Conservation (phyloP, 2,888 invertebrate species). For the Cactoblastis cactorum region DNA sequence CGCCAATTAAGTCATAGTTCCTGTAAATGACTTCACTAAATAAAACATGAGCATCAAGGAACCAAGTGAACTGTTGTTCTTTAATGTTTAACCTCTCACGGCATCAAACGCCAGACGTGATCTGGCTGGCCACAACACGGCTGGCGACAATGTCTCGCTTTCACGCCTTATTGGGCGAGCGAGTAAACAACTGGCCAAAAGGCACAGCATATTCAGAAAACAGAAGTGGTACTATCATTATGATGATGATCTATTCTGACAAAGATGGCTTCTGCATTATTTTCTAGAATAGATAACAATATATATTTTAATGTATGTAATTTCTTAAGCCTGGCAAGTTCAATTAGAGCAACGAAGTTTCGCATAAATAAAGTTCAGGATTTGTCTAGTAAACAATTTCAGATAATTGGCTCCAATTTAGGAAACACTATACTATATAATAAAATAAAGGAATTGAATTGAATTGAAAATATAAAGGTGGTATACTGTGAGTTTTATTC, state of each 20-base stretch:
- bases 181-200: slow-evolving; percentile 63
- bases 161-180: slow-evolving; percentile 72
- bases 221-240: background rate
- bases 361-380: no score
- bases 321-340: no score
- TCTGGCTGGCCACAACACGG: slow-evolving; percentile 54
- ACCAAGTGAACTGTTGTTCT: background rate
- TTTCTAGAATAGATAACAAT: background rate
- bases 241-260: background rate
- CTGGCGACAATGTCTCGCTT: slow-evolving; percentile 73
- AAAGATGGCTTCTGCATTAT: background rate
- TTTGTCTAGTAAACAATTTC: no score
- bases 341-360: no score
- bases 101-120: slow-evolving; percentile 45
- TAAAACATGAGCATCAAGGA: no score
- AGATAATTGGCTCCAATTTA: no score
- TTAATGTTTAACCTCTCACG: slow-evolving; percentile 26
- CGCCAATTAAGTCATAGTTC: slow-evolving; percentile 7
- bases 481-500: no score
- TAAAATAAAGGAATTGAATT: no score
- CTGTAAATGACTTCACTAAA: no score
- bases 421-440: no score
- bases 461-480: no score
- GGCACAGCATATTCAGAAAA: slow-evolving; percentile 8
- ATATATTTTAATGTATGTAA: no score